These are phyloP conservation scores for Alca torda DNA, from an alignment of 2,797 vertebrate species.

Conservation along the genomic window DNA sequence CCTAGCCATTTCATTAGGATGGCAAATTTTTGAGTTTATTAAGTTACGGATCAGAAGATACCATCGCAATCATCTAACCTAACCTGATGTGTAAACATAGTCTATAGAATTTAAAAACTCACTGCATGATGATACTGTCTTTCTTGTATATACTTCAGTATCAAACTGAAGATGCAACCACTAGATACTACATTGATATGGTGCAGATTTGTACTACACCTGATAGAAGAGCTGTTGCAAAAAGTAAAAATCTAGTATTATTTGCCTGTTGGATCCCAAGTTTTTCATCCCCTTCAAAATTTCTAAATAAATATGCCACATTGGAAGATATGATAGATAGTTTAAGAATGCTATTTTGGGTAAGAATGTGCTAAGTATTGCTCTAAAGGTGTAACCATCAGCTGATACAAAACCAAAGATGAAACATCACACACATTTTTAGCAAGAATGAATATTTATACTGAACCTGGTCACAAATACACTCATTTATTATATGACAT, in stretches of 20 bases:
- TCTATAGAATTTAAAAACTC: neutral
- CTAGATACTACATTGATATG: neutral
- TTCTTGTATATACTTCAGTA: neutral
- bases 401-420: neutral
- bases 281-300: neutral
- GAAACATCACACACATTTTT: neutral
- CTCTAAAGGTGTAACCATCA: neutral
- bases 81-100: neutral
- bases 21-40: neutral
- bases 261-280: neutral
- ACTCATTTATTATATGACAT: neutral
- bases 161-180: neutral
- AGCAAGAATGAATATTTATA: neutral
- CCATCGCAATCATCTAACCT: neutral
- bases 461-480: neutral
- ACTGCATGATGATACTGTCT: neutral
- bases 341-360: neutral
- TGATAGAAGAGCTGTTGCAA: neutral
- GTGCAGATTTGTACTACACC: neutral
- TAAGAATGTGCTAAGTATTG: neutral
- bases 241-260: neutral
- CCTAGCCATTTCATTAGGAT: neutral
- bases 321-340: neutral
- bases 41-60: neutral
- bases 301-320: neutral